Percentiles rank a stretch among this genome's conserved stretches.
These are phyloP conservation scores for Micoletzkya japonica DNA, from an alignment of 2,888 invertebrate genomes.

Conservation along the genomic window DNA sequence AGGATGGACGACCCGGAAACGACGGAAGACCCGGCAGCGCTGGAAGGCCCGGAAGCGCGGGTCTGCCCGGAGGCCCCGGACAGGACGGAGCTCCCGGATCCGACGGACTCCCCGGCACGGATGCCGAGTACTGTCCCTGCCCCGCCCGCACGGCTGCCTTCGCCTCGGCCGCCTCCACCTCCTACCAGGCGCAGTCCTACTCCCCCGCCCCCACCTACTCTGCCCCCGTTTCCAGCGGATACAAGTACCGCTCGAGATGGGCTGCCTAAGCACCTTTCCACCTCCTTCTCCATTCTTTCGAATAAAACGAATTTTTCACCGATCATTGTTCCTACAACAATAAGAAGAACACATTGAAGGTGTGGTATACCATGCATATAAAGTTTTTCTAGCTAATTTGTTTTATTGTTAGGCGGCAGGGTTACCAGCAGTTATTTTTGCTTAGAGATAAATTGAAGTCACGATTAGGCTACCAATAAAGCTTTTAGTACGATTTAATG, in stretches of 20 bases:
- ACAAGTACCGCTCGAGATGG: conserved; percentile 21
- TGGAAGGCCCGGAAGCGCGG: conserved; percentile 42
- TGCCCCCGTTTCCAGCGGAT: neutral
- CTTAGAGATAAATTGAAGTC: too few species aligned
- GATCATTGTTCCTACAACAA: too few species aligned
- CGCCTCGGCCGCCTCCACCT: conserved; percentile 21
- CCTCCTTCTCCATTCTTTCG: too few species aligned
- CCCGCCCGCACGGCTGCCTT: conserved; percentile 15
- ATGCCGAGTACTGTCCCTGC: conserved; percentile 29
- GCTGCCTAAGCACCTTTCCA: too few species aligned
- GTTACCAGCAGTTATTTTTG: too few species aligned
- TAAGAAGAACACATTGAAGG: too few species aligned
- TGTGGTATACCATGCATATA: too few species aligned
- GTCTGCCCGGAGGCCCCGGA: conserved; percentile 45
- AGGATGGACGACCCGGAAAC: conserved; percentile 31
- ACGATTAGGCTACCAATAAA: too few species aligned
- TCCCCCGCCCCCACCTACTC: neutral
- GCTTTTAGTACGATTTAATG: too few species aligned
- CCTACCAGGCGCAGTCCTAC: conserved; percentile 9
- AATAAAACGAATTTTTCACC: too few species aligned
- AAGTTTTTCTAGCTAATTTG: too few species aligned
- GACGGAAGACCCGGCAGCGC: conserved; percentile 33
- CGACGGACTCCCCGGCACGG: conserved; percentile 28
- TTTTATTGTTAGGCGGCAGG: too few species aligned
- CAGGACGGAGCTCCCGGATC: conserved; percentile 44